Base-by-base conservation (phyloP, 2,797 vertebrate genomes). In the Rhinichthys osculus region DNA sequence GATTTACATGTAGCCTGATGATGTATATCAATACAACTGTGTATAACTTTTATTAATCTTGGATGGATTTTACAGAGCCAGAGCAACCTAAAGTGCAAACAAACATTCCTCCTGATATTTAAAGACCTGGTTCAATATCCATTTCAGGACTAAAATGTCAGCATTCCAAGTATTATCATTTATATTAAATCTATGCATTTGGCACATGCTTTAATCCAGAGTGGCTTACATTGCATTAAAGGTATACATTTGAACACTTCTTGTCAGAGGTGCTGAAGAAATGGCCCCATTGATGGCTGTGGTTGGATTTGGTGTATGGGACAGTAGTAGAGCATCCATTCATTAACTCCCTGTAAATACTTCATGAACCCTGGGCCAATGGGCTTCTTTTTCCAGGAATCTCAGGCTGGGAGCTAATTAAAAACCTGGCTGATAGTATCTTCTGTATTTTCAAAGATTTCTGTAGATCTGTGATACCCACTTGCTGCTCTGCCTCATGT, bases 311-410 rank as follows among this genome's bases (percentile, higher is more conserved):
- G 30, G 14, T 52, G 50, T 38, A 82, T 66, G 50, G 27, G 23
- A 72, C n/a, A 70, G n/a, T 70, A 66, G 73, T 19, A 23, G 33
- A 83, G 50, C 9, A 59, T 73, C 64, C 72, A 82, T 70, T 81
- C 69, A 81, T 87, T 83, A 78, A 69, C 79, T 69, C 66, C 50
- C 54, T 67, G 66, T 44, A 69, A 57, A 42, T 72, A 59, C 76
- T 85, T 87, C 85, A 86, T 84, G 82, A 89, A 86, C 84, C 78
- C 59, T 78, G 77, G 86, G 78, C 84, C 80, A 87, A 81, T 87
- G 83, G 66, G 23, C 42, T 59, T 80, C 35, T 78, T 78, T 38
- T 78, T 80, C 54, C 76, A 71, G 21, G 38, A 62, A 78, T 38
- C 70, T 70, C 14, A 27, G 27, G 27, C 27, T 27, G 27, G 27